Conservation (phyloP, 2,888 invertebrate species). For the Elaeidobius kamerunicus region DNA sequence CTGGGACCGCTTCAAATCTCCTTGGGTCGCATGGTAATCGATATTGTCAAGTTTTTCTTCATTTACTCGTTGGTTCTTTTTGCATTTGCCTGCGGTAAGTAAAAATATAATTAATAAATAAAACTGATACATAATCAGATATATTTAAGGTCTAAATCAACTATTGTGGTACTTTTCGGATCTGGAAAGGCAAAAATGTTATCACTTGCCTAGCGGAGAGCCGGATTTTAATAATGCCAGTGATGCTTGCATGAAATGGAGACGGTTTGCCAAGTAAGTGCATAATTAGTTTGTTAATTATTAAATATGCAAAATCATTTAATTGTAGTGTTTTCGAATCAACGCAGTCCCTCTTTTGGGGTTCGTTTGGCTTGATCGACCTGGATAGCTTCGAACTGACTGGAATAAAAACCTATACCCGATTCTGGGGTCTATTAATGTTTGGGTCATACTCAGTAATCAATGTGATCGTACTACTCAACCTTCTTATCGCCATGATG, state of each 20-base stretch:
- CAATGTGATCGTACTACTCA: conserved; percentile 89
- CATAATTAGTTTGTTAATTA: too few relatives aligned
- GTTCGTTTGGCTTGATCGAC: conserved; percentile 90
- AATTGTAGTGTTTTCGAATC: conserved; percentile 82
- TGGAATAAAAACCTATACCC: conserved; percentile 84
- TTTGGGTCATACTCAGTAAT: conserved; percentile 95
- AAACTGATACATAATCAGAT: not conserved
- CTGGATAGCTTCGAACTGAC: conserved; percentile 83
- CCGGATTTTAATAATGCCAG: conserved; percentile 75
- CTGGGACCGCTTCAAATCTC: conserved; percentile 93
- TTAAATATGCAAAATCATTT: too few relatives aligned
- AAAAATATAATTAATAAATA: not conserved
- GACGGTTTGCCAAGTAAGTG: conserved; percentile 77
- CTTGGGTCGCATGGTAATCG: conserved; percentile 90
- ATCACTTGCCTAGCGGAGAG: conserved; percentile 63
- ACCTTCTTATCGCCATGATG: conserved; percentile 97
- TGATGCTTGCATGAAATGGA: conserved; percentile 82
- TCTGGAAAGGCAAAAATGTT: conserved; percentile 78
- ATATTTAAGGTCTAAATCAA: conserved; percentile 69
- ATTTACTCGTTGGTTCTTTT: conserved; percentile 90
- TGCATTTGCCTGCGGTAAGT: conserved; percentile 91
- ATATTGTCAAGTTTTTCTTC: conserved; percentile 95
- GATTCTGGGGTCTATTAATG: conserved; percentile 95
- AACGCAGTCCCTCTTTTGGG: conserved; percentile 94
- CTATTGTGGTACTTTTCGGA: conserved; percentile 92